phyloP scores from a whole-genome alignment of 2,113 vertebrate genomes.

The Leptocoma aspasia region DNA sequence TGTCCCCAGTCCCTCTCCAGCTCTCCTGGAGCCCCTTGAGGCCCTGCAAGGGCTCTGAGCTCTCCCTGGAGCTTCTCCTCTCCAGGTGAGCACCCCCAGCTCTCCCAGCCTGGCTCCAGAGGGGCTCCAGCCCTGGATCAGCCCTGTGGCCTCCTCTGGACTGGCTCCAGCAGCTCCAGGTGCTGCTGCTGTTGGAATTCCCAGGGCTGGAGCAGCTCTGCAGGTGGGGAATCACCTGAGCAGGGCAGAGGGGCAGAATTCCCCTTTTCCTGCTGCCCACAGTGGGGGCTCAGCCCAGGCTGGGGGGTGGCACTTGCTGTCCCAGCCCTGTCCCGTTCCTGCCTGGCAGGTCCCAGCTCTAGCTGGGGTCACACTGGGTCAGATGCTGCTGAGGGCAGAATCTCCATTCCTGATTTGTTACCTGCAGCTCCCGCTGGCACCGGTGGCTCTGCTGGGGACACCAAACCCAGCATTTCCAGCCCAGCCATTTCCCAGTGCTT shows the following conservation, averaged over 20 bases:
- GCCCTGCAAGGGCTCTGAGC: no score
- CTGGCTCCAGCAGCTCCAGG: neutral
- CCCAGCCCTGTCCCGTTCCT: neutral
- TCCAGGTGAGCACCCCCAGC: neutral
- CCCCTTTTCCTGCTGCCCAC: neutral
- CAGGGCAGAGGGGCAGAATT: neutral
- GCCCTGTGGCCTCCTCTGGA: neutral
- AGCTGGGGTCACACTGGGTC: neutral
- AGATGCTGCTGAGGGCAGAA: neutral
- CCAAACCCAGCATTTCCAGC: no score
- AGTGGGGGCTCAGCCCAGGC: neutral
- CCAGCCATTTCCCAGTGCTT: neutral
- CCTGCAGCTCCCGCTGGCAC: conserved; percentile 22
- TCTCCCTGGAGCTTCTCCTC: neutral
- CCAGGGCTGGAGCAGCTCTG: neutral
- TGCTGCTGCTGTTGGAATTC: neutral
- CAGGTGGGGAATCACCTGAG: neutral
- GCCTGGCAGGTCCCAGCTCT: neutral
- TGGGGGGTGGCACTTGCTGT: neutral
- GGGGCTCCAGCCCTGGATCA: neutral
- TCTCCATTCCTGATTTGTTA: neutral
- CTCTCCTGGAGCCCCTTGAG: no score
- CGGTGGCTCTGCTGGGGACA: neutral
- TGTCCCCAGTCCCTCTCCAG: neutral
- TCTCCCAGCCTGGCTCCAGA: neutral